A percentile compares a stretch with the other conserved stretches of the same genome.
phyloP scores from a whole-genome alignment of 2,797 vertebrate genomes.

The Silurus lanzhouensis region DNA sequence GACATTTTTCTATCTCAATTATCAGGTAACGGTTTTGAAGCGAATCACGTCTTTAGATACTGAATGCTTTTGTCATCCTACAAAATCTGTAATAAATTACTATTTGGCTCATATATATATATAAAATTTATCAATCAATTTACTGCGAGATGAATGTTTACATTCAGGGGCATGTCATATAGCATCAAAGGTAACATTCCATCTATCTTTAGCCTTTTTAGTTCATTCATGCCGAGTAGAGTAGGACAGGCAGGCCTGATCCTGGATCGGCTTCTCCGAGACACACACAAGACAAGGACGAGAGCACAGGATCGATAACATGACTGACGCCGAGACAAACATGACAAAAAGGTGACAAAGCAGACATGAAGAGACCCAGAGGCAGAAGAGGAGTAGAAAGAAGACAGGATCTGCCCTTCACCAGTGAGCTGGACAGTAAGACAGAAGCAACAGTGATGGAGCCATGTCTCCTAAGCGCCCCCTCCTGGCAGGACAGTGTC shows the following conservation, averaged over 20 bases:
- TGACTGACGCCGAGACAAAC: not conserved
- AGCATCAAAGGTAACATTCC: too few species aligned
- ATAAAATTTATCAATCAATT: not conserved
- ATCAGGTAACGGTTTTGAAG: not conserved
- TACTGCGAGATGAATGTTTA: not conserved
- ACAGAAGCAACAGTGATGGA: constrained; percentile 54
- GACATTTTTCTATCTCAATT: not conserved
- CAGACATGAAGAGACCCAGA: not conserved
- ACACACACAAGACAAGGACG: not conserved
- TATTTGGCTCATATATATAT: not conserved
- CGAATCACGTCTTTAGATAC: not conserved
- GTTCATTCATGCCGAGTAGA: not conserved
- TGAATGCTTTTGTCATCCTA: not conserved
- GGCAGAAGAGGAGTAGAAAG: constrained; percentile 41
- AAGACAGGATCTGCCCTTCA: constrained; percentile 47
- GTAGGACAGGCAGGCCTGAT: not conserved
- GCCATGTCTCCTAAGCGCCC: constrained; percentile 59
- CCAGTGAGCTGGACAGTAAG: constrained; percentile 46
- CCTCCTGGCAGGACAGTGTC: constrained; percentile 65
- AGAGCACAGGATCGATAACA: not conserved
- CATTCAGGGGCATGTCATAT: too few species aligned
- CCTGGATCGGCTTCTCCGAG: not conserved
- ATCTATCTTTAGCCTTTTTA: not conserved
- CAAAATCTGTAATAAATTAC: not conserved
- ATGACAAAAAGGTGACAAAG: constrained; percentile 30